Evolutionary conservation across 1,140 invertebrate genomes (phyloP).

Genomic region (Anoplophora glabripennis): DNA sequence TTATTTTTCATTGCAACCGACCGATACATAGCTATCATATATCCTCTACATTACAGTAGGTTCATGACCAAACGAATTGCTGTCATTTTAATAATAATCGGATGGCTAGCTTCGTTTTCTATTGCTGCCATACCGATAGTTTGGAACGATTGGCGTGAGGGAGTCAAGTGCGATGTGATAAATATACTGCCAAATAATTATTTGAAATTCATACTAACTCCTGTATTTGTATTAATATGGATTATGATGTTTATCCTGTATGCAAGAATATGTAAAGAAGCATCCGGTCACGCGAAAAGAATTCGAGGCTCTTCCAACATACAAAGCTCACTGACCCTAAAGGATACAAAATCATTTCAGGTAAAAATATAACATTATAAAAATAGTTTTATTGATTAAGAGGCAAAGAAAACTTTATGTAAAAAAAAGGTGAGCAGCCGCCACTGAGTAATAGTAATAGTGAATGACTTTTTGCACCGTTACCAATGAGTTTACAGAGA

Average conservation of each 20-base stretch:
- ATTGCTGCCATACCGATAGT: slow-evolving; percentile 65
- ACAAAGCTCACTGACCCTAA: slow-evolving; percentile 27
- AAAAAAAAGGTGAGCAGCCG: no score
- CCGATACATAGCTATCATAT: slow-evolving; percentile 77
- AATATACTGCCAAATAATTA: slow-evolving; percentile 56
- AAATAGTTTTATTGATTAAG: not conserved
- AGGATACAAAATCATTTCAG: slow-evolving; percentile 70
- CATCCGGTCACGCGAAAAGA: slow-evolving; percentile 62
- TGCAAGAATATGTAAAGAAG: slow-evolving; percentile 70
- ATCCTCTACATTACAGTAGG: slow-evolving; percentile 72
- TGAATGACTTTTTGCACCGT: no score
- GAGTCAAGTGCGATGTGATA: slow-evolving; percentile 36
- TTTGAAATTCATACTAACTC: slow-evolving; percentile 63
- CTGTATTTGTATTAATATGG: slow-evolving; percentile 68
- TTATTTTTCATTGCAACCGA: slow-evolving; percentile 81
- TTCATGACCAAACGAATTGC: slow-evolving; percentile 64
- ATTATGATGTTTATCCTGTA: slow-evolving; percentile 69
- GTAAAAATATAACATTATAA: slow-evolving; percentile 39
- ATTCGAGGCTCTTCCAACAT: slow-evolving; percentile 53
- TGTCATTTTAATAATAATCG: slow-evolving; percentile 57
- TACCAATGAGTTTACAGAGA: no score
- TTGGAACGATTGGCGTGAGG: slow-evolving; percentile 65
- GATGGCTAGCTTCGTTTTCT: slow-evolving; percentile 61
- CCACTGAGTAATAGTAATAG: no score
- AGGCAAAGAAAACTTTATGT: no score